phyloP scores from a whole-genome alignment of 2,113 vertebrate species.

The Hemichromis elongatus region DNA sequence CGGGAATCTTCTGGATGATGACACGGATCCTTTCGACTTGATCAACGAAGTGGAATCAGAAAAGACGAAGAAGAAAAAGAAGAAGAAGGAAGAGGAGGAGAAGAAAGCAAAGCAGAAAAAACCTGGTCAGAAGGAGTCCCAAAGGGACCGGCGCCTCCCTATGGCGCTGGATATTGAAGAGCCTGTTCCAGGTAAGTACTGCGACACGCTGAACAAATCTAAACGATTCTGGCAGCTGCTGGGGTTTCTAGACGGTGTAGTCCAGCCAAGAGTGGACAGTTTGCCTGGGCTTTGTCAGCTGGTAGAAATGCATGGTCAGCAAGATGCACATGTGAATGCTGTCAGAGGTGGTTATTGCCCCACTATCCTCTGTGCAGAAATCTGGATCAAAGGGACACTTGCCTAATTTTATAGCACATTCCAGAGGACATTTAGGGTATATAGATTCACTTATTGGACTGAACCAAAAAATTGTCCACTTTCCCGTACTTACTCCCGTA shows the following conservation, averaged over 20 bases:
- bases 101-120: slow-evolving; percentile 57
- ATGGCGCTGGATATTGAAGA: not conserved
- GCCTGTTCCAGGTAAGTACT: slow-evolving; percentile 8
- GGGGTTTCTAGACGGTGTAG: not conserved
- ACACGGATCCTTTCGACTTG: slow-evolving; percentile 85
- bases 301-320: slow-evolving; percentile 16
- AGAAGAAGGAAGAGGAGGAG: slow-evolving; percentile 68
- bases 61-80: slow-evolving; percentile 42
- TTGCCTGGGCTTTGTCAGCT: slow-evolving; percentile 24
- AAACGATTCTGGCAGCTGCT: not conserved
- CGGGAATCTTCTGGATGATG: slow-evolving; percentile 83
- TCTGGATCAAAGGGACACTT: not conserved
- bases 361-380: not conserved
- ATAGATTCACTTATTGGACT: not conserved
- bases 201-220: not conserved
- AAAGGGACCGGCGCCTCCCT: slow-evolving; percentile 61
- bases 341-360: not conserved
- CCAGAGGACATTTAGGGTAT: not conserved
- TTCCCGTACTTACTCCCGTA: no score
- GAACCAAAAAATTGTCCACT: no score
- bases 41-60: slow-evolving; percentile 68
- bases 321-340: not conserved
- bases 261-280: not conserved
- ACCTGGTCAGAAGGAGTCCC: slow-evolving; percentile 74
- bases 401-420: not conserved